Evolutionary conservation across 2,888 invertebrate genomes (phyloP).

Genomic region (Drosophila ustulata): DNA sequence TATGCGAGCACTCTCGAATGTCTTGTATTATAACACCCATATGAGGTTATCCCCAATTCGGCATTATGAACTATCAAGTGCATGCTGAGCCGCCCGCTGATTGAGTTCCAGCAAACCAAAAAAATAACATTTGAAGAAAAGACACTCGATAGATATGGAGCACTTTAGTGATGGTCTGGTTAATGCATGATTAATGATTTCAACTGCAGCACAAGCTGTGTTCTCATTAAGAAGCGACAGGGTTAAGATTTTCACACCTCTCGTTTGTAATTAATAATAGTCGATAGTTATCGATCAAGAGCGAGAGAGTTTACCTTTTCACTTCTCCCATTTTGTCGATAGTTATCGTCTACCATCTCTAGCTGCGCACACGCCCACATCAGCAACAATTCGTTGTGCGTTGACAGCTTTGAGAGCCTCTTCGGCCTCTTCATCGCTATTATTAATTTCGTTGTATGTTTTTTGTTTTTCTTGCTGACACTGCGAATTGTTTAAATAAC

Average conservation of each 20-base stretch:
- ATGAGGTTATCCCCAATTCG: slow-evolving; percentile 58
- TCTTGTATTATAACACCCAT: slow-evolving; percentile 50
- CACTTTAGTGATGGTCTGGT: slow-evolving; percentile 17
- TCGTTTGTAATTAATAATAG: background rate
- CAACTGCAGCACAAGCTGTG: background rate
- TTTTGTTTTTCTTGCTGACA: slow-evolving; percentile 10
- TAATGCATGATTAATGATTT: slow-evolving; percentile 37
- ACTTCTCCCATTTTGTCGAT: slow-evolving; percentile 5
- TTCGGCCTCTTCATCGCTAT: slow-evolving; percentile 42
- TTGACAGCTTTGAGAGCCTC: slow-evolving; percentile 56
- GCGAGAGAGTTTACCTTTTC: background rate
- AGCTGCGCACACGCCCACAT: slow-evolving; percentile 47
- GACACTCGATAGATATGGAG: slow-evolving; percentile 18
- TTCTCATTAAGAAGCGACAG: background rate
- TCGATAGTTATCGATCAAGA: slow-evolving; percentile 18
- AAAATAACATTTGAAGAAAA: slow-evolving; percentile 11
- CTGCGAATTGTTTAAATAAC: slow-evolving; percentile 45
- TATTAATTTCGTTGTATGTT: slow-evolving; percentile 23
- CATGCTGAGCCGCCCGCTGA: slow-evolving; percentile 32
- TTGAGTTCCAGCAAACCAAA: slow-evolving; percentile 4
- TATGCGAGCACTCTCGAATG: slow-evolving; percentile 27
- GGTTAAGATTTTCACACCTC: background rate
- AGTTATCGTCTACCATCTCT: slow-evolving; percentile 43
- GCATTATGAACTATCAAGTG: slow-evolving; percentile 61
- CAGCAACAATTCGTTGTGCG: slow-evolving; percentile 10